Evolutionary conservation across 2,797 vertebrate species (phyloP), one percentile per base, ranked within the genome.

Genomic region (Decapterus maruadsi): DNA sequence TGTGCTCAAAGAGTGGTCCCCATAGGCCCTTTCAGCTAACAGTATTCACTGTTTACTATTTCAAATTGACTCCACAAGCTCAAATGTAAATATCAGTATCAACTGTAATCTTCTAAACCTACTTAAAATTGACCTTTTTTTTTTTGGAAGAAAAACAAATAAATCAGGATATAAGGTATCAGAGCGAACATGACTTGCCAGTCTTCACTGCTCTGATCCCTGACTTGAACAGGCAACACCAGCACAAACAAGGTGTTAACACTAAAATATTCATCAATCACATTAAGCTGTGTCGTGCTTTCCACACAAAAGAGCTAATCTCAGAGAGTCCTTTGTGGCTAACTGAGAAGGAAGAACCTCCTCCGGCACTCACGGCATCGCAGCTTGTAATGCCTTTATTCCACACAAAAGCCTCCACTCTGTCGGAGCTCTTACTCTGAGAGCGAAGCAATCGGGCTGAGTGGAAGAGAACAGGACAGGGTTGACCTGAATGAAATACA

Each of bases 241-340:
- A 56, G 48, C 71, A 70, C 83, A 84, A 89, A 80, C 85, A 77
- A 83, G 56, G 78, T 88, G 88, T 88, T 72, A 76, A 64, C 64
- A 68, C 76, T 93, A 56, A 93, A 95, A 91, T 88, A 94, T 93
- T 88, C 68, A 94, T 91, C 67, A 78, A 6, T 81, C 74, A 73
- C 87, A 81, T 74, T 68, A 84, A 85, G 74, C 68, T 77, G 85
- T 62, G 72, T 64, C 51, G 69, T 81, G 78, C 72, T 90, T 83
- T 80, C 74, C 58, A 7, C 72, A 58, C 78, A 91, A 92, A 91
- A 86, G 81, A 80, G 83, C 71, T 72, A 45, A 88, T 86, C 84
- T 84, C 76, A 76, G 69, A 83, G 77, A 83, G 69, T 65, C 73
- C 78, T 80, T 63, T 1, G 55, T 17, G 58, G 80, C 59, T 79